Percentiles rank a stretch among this genome's conserved stretches.
phyloP scores from a whole-genome alignment of 2,888 invertebrate species.

The Machimus rusticus region DNA sequence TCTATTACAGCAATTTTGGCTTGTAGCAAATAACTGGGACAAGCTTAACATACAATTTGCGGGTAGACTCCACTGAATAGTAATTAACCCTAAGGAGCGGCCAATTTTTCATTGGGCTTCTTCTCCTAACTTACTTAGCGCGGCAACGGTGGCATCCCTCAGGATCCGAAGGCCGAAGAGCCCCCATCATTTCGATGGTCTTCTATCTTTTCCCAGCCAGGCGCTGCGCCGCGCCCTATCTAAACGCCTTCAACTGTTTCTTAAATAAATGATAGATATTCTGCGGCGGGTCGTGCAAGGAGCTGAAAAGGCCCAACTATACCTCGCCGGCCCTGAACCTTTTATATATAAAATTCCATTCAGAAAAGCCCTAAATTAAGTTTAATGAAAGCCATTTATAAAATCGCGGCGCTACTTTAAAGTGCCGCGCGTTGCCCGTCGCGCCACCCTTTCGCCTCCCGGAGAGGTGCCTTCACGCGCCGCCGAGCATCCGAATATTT shows the following conservation, averaged over 20 bases:
- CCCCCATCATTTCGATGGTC: background rate
- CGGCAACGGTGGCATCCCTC: background rate
- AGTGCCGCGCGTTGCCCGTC: background rate
- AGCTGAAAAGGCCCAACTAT: background rate
- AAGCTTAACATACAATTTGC: conserved; percentile 28
- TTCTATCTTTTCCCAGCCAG: background rate
- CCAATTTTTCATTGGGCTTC: conserved; percentile 30
- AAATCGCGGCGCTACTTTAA: conserved; percentile 40
- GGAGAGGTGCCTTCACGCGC: background rate
- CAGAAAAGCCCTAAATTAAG: conserved; percentile 39
- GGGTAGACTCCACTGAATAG: conserved; percentile 22
- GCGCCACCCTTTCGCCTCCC: background rate
- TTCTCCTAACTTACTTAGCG: background rate
- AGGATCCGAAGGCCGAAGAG: background rate
- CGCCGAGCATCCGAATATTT: conserved; percentile 1
- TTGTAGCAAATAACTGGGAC: conserved; percentile 13
- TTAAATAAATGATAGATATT: conserved; percentile 36
- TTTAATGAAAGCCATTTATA: conserved; percentile 44
- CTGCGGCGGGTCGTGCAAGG: background rate
- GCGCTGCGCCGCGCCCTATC: background rate
- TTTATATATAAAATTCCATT: conserved; percentile 42
- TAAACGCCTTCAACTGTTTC: conserved; percentile 6
- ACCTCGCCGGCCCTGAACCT: conserved; percentile 15
- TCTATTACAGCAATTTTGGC: conserved; percentile 8
- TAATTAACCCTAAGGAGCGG: conserved; percentile 1